These are phyloP conservation scores for Nesometra sesokonis DNA, from an alignment of 35 echinoderm and acorn worm species.

Conservation along the genomic window DNA sequence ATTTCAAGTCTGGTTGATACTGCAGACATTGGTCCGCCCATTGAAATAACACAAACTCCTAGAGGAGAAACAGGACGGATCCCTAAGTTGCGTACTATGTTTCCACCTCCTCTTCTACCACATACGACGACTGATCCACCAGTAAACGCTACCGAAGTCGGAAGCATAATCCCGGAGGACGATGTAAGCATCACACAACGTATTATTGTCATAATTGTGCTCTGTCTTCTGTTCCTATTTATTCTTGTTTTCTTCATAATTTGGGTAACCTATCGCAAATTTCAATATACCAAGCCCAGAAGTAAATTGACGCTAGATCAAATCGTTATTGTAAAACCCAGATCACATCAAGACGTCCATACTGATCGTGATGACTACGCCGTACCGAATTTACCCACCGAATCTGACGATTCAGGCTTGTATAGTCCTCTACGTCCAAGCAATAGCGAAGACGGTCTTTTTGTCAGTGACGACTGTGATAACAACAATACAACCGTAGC, in stretches of 20 bases:
- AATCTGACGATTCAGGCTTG: neutral
- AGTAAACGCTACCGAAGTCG: neutral
- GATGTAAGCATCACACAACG: neutral
- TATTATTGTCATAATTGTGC: neutral
- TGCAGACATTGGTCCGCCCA: neutral
- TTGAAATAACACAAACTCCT: neutral
- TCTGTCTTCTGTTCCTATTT: neutral
- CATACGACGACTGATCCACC: neutral
- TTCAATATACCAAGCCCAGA: neutral
- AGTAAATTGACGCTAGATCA: neutral
- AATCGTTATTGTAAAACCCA: neutral
- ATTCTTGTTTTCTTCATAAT: neutral
- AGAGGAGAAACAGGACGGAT: neutral
- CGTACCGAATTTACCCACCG: neutral
- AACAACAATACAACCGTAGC: neutral
- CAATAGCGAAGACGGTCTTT: neutral
- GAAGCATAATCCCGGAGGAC: neutral
- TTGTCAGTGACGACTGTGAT: neutral
- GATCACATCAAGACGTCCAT: neutral
- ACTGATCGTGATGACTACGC: neutral
- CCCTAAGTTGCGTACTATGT: neutral
- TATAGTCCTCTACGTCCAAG: neutral
- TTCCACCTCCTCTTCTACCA: neutral
- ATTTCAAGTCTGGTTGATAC: neutral
- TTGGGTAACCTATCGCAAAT: neutral